These are phyloP conservation scores for Clunio marinus DNA, from an alignment of 2,888 invertebrate genomes.

Conservation along the genomic window DNA sequence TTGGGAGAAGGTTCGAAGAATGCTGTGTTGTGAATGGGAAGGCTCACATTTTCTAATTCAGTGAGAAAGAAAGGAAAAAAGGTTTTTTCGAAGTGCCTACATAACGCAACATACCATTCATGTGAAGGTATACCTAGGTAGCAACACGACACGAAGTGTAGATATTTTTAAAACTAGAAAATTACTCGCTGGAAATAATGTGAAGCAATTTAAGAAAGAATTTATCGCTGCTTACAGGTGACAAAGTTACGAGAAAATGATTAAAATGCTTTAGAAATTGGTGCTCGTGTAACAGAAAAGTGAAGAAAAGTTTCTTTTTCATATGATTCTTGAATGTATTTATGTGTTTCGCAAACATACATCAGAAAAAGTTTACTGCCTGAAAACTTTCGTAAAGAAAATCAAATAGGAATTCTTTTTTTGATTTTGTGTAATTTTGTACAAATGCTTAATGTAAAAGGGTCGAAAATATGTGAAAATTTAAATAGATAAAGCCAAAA, in stretches of 20 bases:
- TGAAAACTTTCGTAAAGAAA: too few species aligned
- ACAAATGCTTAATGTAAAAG: too few species aligned
- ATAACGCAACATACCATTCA: not conserved
- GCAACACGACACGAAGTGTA: not conserved
- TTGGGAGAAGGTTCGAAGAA: too few species aligned
- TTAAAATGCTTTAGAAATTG: not conserved
- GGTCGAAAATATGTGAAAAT: too few species aligned
- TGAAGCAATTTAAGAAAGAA: not conserved
- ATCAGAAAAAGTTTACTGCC: too few species aligned
- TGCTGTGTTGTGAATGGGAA: slow-evolving; percentile 12
- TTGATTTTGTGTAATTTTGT: too few species aligned
- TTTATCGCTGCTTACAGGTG: not conserved
- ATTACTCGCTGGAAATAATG: not conserved
- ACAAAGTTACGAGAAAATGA: not conserved
- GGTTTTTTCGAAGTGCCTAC: slow-evolving; percentile 13
- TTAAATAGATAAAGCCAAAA: too few species aligned
- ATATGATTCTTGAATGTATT: too few species aligned
- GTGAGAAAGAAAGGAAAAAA: slow-evolving; percentile 11
- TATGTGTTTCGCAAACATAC: too few species aligned
- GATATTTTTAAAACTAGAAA: too few species aligned
- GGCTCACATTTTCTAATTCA: slow-evolving; percentile 20
- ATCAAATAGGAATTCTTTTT: too few species aligned
- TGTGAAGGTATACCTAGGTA: not conserved
- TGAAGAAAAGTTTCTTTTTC: not conserved
- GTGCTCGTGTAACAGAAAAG: too few species aligned